phyloP scores from a whole-genome alignment of 2,888 invertebrate species.

The Agrenia bidenticulata region DNA sequence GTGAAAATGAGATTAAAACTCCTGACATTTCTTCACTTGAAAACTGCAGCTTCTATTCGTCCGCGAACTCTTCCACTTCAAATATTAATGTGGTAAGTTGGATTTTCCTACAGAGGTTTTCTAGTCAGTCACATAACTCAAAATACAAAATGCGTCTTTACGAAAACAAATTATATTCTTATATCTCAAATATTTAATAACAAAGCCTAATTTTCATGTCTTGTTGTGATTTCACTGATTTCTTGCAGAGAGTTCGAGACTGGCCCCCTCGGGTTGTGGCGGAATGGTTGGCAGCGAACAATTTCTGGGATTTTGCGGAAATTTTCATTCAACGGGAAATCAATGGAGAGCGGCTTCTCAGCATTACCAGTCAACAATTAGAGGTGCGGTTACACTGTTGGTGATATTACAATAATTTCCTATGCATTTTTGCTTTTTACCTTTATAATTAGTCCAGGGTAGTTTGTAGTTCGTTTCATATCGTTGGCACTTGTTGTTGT shows the following conservation, averaged over 20 bases:
- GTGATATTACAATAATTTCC: background rate
- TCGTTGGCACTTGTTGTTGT: too few species aligned
- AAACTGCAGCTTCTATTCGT: constrained; percentile 38
- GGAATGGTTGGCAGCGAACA: constrained; percentile 74
- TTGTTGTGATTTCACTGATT: too few species aligned
- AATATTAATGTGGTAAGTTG: background rate
- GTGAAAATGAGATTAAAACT: constrained; percentile 24
- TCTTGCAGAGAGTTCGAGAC: constrained; percentile 69
- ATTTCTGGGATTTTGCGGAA: constrained; percentile 70
- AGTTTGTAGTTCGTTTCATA: too few species aligned
- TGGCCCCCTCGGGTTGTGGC: constrained; percentile 71
- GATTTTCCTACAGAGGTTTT: too few species aligned
- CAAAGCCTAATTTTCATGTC: too few species aligned
- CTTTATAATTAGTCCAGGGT: too few species aligned
- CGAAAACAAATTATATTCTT: too few species aligned
- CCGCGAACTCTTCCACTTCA: constrained; percentile 22
- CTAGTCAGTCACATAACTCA: too few species aligned
- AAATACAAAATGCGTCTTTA: too few species aligned
- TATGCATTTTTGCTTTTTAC: background rate
- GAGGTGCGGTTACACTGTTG: too few species aligned
- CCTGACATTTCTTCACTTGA: constrained; percentile 41
- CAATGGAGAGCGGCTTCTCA: constrained; percentile 67
- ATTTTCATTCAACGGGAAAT: constrained; percentile 71
- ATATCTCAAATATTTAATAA: too few species aligned
- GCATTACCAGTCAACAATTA: constrained; percentile 44